Percentiles rank a stretch among this genome's conserved stretches.
phyloP scores from a whole-genome alignment of 64 coral and sea anemone genomes.

The Montipora efflorescens region DNA sequence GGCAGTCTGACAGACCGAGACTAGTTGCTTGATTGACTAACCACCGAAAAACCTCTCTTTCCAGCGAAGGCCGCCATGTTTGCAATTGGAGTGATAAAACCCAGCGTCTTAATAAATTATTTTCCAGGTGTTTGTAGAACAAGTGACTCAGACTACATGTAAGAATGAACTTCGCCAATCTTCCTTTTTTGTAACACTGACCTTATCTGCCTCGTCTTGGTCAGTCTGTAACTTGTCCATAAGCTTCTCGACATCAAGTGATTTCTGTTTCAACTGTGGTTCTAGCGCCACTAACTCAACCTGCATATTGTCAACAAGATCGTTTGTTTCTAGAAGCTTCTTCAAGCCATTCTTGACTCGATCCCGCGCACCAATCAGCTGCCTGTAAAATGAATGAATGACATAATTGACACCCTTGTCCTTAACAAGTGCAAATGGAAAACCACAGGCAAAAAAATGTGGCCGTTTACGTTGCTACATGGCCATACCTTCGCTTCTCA shows the following conservation, averaged over 20 bases:
- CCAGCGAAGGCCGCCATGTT: no score
- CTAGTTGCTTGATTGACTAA: no score
- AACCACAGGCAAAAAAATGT: no score
- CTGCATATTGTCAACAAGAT: constrained; percentile 97
- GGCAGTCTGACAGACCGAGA: no score
- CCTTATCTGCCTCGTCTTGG: constrained; percentile 97
- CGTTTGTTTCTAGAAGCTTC: constrained; percentile 98
- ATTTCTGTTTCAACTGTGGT: constrained; percentile 96
- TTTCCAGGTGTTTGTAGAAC: no score
- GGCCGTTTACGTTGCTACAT: no score
- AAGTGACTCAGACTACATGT: no score
- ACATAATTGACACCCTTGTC: not conserved
- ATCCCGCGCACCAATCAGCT: constrained; percentile 93
- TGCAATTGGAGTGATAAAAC: no score
- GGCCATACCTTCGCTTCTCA: constrained; percentile 88
- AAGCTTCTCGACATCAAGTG: constrained; percentile 95
- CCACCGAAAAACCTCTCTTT: no score
- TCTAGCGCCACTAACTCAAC: constrained; percentile 94
- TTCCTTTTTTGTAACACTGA: not conserved
- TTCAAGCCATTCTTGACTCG: constrained; percentile 97
- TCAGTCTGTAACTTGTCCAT: constrained; percentile 99
- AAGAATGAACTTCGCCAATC: not conserved
- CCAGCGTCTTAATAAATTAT: accelerated
- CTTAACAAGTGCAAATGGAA: no score
- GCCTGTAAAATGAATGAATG: constrained; percentile 49